Base-by-base conservation (phyloP, 2,888 invertebrate genomes). In the Macrophya alboannulata region DNA sequence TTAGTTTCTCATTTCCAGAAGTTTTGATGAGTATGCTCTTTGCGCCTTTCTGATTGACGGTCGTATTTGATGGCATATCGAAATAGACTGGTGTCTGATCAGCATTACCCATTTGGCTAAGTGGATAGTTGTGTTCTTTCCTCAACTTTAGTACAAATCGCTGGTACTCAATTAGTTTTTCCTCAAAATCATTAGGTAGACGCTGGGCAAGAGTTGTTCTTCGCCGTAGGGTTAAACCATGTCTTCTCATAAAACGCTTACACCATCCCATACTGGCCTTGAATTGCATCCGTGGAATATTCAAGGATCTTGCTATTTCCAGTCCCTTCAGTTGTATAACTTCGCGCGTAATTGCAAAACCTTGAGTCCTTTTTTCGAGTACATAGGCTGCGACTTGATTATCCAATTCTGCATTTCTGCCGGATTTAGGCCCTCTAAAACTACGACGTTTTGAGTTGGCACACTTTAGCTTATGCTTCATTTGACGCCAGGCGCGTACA, bases 21-120 rank as follows among this genome's bases (percentile, higher is more conserved):
- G 40, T 85, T 72, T 79, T 79, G 37, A 79, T 79, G 10, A 79
- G 55, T 55, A 85, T 65, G 4, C 51, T 62, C 59, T 87, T 87
- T 17, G 48, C 65, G 51, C 84, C 86, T 77, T 65, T 81, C 25
- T 62, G 40, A 55, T 85, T n/a, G 10, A 86, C 48, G 15, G 48
- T 48, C 15, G 12, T 48, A 48, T 48, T 48, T 48, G 48, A 48
- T 48, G 48, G 48, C 48, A 48, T 48, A 48, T 48, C 48, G 4
- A 48, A 48, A 48, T 48, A 48, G 15, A 48, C 48, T 2, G 48
- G 48, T 4, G 48, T 48, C 48, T 48, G 48, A 15, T 48, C 48
- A 48, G 48, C 48, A 48, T 48, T 86, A 51, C 86, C 86, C 40
- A 86, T 86, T 59, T 86, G 86, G 12, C 82, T 65, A n/a, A 86